Percentiles rank a stretch among this genome's conserved stretches.
Evolutionary conservation across 2,113 vertebrate genomes (phyloP).

Genomic region (Psittacula cyanocephala): DNA sequence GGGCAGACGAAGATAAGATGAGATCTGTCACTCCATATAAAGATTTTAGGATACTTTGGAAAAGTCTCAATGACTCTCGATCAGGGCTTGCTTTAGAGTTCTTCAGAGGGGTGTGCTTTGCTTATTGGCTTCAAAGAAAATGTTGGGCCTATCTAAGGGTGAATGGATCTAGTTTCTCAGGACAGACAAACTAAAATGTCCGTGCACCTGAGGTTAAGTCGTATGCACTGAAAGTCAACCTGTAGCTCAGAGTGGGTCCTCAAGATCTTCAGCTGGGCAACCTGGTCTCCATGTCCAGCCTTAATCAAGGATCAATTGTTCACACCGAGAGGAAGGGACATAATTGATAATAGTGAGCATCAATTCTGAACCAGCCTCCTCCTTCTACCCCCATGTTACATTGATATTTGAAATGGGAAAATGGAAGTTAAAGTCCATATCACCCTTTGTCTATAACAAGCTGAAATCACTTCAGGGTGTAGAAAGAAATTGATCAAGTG

Average conservation of each 20-base stretch:
- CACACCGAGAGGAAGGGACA: background rate
- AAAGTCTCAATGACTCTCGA: background rate
- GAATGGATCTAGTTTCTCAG: background rate
- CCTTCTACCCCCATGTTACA: background rate
- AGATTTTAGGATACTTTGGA: background rate
- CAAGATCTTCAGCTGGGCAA: background rate
- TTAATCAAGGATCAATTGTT: background rate
- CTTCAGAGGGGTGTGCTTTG: background rate
- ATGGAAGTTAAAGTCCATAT: background rate
- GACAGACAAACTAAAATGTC: background rate
- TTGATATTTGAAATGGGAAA: background rate
- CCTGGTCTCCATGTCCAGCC: background rate
- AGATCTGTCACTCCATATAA: background rate
- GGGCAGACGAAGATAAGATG: background rate
- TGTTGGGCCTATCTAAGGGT: background rate
- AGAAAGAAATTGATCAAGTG: background rate
- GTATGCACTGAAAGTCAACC: background rate
- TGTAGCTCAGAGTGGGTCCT: background rate
- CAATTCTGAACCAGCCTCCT: background rate
- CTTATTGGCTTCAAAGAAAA: background rate
- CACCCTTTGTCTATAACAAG: background rate
- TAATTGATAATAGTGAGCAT: background rate
- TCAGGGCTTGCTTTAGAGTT: background rate
- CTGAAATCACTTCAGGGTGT: background rate
- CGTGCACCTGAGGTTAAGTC: background rate